A percentile compares a stretch with the other conserved stretches of the same genome.
These are phyloP conservation scores for Perodicticus potto DNA, from an alignment of 2,797 vertebrate species.

Conservation along the genomic window DNA sequence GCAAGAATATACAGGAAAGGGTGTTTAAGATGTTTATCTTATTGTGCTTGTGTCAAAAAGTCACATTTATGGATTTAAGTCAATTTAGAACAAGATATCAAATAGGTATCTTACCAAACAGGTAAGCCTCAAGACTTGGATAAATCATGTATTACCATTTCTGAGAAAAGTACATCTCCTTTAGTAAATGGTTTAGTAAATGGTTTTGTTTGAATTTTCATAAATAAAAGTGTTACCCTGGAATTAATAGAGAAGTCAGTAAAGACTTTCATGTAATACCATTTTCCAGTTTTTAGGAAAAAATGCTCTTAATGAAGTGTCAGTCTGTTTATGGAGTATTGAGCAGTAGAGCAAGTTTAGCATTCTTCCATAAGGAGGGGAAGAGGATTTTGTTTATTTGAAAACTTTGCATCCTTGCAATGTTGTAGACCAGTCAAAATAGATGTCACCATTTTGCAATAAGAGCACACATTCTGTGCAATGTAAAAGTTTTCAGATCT, in stretches of 20 bases:
- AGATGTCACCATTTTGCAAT: background rate
- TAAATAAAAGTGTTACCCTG: background rate
- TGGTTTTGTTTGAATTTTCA: constrained; percentile 47
- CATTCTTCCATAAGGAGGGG: too few relatives aligned
- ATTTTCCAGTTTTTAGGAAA: background rate
- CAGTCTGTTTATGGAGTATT: background rate
- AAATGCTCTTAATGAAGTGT: background rate
- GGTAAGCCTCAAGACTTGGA: background rate
- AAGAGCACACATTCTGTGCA: background rate
- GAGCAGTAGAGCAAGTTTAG: background rate
- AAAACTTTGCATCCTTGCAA: background rate
- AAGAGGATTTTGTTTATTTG: background rate
- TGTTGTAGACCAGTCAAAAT: background rate
- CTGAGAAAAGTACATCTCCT: background rate
- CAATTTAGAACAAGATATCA: background rate
- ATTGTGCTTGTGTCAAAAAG: background rate
- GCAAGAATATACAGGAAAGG: background rate
- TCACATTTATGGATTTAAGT: background rate
- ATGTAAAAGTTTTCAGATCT: background rate
- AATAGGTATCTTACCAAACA: background rate
- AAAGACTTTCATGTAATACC: background rate
- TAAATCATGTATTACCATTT: background rate
- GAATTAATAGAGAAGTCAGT: background rate
- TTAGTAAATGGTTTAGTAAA: background rate
- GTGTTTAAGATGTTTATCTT: background rate